Evolutionary conservation across 1,140 invertebrate species (phyloP).

Genomic region (Ephestia elutella): DNA sequence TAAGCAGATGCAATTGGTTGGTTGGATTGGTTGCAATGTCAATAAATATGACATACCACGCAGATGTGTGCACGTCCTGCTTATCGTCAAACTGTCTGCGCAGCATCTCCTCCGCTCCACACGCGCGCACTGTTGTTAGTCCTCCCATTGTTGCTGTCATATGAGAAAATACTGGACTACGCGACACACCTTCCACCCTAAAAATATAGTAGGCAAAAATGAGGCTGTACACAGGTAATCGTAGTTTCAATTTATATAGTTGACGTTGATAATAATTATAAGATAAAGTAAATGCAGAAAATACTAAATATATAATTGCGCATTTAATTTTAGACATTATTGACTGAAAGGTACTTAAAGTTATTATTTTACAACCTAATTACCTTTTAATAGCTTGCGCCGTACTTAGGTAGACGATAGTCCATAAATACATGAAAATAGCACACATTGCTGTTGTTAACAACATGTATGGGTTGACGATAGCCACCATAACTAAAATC

Average conservation of each 20-base stretch:
- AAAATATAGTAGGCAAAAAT: background rate
- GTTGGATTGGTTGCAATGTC: too few relatives aligned
- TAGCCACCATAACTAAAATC: constrained; percentile 78
- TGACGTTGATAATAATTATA: too few relatives aligned
- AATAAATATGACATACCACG: constrained; percentile 52
- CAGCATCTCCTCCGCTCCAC: constrained; percentile 80
- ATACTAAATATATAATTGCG: too few relatives aligned
- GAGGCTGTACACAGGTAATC: background rate
- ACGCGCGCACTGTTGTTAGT: constrained; percentile 86
- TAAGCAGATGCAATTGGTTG: too few relatives aligned
- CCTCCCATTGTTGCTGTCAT: constrained; percentile 84
- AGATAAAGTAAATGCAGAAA: too few relatives aligned
- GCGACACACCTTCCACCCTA: constrained; percentile 70
- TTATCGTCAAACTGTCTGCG: constrained; percentile 82
- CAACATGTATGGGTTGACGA: constrained; percentile 82
- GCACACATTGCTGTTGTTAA: constrained; percentile 80
- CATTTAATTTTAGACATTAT: too few relatives aligned
- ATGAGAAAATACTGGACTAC: constrained; percentile 87
- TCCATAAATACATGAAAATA: constrained; percentile 80
- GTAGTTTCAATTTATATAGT: too few relatives aligned
- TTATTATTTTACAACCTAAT: background rate
- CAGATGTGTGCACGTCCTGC: constrained; percentile 77
- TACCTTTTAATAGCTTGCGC: constrained; percentile 85
- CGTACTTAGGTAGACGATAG: constrained; percentile 83
- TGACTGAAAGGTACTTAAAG: background rate